A percentile compares a stretch with the other conserved stretches of the same genome.
These are phyloP conservation scores for Blastobasis adustella DNA, from an alignment of 2,888 invertebrate species.

Conservation along the genomic window DNA sequence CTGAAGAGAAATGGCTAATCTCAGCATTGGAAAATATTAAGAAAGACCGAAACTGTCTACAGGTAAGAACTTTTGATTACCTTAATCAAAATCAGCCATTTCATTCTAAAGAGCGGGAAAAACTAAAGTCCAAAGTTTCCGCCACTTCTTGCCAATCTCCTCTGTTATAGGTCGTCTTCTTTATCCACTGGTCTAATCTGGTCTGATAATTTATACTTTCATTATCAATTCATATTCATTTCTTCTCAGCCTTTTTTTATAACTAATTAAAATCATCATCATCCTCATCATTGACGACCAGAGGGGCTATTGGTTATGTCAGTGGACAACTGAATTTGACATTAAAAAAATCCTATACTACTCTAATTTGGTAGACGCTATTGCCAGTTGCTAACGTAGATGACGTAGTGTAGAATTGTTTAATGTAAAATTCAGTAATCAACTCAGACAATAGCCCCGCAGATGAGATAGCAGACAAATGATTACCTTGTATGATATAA, in stretches of 20 bases:
- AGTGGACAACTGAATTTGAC: too few relatives aligned
- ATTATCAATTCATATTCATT: neutral
- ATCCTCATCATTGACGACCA: too few relatives aligned
- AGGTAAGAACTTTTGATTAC: slow-evolving; percentile 25
- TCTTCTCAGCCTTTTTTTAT: neutral
- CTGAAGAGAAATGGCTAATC: slow-evolving; percentile 53
- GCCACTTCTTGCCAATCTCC: too few relatives aligned
- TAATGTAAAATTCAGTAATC: neutral
- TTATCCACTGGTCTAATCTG: neutral
- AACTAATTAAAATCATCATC: too few relatives aligned
- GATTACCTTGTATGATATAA: neutral
- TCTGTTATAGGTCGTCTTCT: neutral
- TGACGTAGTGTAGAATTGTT: too few relatives aligned
- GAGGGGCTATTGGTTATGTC: neutral
- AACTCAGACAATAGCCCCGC: too few relatives aligned
- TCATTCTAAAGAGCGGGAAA: too few relatives aligned
- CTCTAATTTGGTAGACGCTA: too few relatives aligned
- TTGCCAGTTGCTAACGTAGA: too few relatives aligned
- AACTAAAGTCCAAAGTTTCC: neutral
- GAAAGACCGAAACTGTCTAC: slow-evolving; percentile 36
- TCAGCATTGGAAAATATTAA: slow-evolving; percentile 25
- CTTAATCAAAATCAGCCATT: neutral
- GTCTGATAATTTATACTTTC: neutral
- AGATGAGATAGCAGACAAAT: neutral
- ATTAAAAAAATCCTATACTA: too few relatives aligned